These are phyloP conservation scores for Ceryle rudis DNA, from an alignment of 2,797 vertebrate species.

Conservation along the genomic window DNA sequence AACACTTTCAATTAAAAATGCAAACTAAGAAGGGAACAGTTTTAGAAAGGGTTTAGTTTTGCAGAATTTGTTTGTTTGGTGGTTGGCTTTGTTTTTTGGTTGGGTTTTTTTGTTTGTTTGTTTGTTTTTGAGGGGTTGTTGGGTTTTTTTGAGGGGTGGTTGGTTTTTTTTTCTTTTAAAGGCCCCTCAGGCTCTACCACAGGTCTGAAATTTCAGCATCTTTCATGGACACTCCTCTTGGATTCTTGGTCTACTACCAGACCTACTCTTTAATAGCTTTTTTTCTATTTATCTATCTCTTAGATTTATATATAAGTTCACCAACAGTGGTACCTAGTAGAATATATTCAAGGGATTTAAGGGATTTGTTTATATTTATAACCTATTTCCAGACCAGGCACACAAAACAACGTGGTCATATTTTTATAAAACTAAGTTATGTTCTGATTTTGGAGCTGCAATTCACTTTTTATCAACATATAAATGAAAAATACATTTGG, in stretches of 20 bases:
- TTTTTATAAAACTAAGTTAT: neutral
- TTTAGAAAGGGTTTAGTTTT: neutral
- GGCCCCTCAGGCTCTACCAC: neutral
- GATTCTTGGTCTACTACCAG: neutral
- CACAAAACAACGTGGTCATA: neutral
- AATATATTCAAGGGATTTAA: neutral
- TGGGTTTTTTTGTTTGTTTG: too few species aligned
- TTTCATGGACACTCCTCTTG: neutral
- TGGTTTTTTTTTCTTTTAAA: neutral
- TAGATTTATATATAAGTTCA: neutral
- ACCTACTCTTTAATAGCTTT: neutral
- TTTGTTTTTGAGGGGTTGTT: neutral
- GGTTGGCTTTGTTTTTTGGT: neutral
- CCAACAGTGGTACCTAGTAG: neutral
- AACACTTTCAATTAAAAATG: neutral
- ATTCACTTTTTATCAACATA: neutral
- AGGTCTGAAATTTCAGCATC: neutral
- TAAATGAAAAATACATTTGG: constrained; percentile 24
- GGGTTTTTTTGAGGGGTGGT: too few species aligned
- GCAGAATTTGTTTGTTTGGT: neutral
- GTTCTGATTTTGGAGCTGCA: neutral
- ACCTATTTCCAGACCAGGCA: neutral
- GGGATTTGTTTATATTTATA: neutral
- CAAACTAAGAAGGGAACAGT: neutral
- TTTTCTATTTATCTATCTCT: neutral